A percentile compares a stretch with the other conserved stretches of the same genome.
Conservation (phyloP, 2,113 vertebrate species). For the Perognathus longimembris region DNA sequence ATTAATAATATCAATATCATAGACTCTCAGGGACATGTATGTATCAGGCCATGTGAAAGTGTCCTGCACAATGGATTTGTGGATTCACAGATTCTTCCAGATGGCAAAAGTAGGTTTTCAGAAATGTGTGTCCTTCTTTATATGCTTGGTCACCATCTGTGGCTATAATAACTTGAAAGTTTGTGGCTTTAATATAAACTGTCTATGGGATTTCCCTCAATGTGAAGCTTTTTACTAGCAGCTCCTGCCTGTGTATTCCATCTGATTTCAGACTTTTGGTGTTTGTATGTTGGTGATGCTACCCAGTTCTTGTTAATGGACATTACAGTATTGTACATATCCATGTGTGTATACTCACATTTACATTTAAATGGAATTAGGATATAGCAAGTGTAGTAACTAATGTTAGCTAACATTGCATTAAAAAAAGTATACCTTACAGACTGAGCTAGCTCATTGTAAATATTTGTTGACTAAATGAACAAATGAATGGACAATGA, state of each 20-base stretch:
- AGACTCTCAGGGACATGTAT: not conserved
- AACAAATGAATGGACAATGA: constrained; percentile 1
- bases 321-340: not conserved
- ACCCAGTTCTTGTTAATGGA: constrained; percentile 8
- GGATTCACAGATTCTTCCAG: not conserved
- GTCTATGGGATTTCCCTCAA: constrained; percentile 13
- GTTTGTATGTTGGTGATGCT: not conserved
- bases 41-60: not conserved
- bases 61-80: not conserved
- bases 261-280: constrained; percentile 18
- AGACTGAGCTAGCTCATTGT: not conserved
- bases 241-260: not conserved
- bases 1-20: not conserved
- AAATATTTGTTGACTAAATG: constrained; percentile 31
- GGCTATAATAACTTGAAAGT: not conserved
- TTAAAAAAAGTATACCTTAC: not conserved
- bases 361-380: not conserved
- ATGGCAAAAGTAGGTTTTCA: constrained; percentile 20
- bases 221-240: not conserved
- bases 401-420: not conserved
- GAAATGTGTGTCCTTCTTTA: not conserved
- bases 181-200: constrained; percentile 31
- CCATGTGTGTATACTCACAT: not conserved
- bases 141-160: not conserved
- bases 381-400: not conserved